Conservation (phyloP, 2,113 vertebrate genomes). For the Plecturocebus donacophilus region DNA sequence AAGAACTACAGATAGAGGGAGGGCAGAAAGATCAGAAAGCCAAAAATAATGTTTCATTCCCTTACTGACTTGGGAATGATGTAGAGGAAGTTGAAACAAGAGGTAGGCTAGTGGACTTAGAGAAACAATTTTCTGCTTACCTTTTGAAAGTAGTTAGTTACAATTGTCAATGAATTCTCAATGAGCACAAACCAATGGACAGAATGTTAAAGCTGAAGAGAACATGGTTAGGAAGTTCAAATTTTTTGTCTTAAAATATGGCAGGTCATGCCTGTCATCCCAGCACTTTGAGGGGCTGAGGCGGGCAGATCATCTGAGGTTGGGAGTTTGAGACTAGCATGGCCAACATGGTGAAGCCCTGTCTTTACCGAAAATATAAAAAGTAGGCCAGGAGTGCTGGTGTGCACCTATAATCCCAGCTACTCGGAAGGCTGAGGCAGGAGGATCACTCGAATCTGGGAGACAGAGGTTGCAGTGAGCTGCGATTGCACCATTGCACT, state of each 20-base stretch:
- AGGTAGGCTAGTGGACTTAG: background rate
- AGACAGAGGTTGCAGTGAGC: too few species aligned
- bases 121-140: background rate
- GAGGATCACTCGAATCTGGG: too few species aligned
- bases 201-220: background rate
- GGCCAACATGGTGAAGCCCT: too few species aligned
- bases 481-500: too few species aligned
- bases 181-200: background rate
- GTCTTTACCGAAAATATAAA: too few species aligned
- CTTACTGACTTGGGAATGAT: background rate
- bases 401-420: too few species aligned
- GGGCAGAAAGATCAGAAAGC: background rate
- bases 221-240: background rate
- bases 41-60: background rate
- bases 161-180: background rate
- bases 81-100: background rate
- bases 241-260: background rate
- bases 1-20: background rate
- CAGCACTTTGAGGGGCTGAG: too few species aligned
- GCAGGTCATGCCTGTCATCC: too few species aligned
- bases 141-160: background rate
- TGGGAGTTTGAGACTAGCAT: too few species aligned
- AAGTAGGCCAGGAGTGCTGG: too few species aligned
- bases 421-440: too few species aligned
- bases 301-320: too few species aligned